A percentile compares a stretch with the other conserved stretches of the same genome.
Evolutionary conservation across 2,113 vertebrate genomes (phyloP).

Genomic region (Nanger granti): DNA sequence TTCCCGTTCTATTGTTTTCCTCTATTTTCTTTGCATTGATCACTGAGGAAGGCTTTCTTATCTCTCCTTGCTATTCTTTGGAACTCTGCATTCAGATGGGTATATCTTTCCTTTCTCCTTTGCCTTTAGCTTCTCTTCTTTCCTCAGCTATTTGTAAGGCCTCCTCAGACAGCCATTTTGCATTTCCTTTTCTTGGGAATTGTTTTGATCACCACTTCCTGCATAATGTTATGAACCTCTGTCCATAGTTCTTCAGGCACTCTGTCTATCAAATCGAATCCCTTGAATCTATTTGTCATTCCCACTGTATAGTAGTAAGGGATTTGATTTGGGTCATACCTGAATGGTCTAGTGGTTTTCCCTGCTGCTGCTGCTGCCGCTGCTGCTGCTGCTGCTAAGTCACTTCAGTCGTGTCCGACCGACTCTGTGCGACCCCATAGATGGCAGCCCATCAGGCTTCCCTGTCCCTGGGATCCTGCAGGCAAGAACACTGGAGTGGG

Average conservation of each 20-base stretch:
- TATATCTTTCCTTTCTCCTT: not conserved
- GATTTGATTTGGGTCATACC: not conserved
- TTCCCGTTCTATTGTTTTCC: not conserved
- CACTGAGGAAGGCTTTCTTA: not conserved
- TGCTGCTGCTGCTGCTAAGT: too few species aligned
- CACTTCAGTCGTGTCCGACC: rapidly evolving
- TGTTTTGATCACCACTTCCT: not conserved
- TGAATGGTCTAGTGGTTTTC: not conserved
- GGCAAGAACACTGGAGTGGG: too few species aligned
- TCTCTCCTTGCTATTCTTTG: not conserved
- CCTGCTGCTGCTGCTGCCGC: not conserved
- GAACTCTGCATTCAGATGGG: not conserved
- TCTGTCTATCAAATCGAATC: not conserved
- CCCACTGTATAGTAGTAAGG: not conserved
- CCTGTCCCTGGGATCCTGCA: too few species aligned
- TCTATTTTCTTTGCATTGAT: not conserved
- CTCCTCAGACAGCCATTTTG: not conserved
- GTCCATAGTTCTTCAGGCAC: not conserved
- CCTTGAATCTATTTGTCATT: not conserved
- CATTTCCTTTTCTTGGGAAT: not conserved
- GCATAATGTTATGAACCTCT: not conserved
- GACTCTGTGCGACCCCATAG: too few species aligned
- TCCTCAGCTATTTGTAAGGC: not conserved
- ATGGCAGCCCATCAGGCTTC: too few species aligned
- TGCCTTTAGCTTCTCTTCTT: not conserved